Percentiles rank a stretch among this genome's conserved stretches.
Evolutionary conservation across 2,888 invertebrate genomes (phyloP).

Genomic region (Teleiodes luculella): DNA sequence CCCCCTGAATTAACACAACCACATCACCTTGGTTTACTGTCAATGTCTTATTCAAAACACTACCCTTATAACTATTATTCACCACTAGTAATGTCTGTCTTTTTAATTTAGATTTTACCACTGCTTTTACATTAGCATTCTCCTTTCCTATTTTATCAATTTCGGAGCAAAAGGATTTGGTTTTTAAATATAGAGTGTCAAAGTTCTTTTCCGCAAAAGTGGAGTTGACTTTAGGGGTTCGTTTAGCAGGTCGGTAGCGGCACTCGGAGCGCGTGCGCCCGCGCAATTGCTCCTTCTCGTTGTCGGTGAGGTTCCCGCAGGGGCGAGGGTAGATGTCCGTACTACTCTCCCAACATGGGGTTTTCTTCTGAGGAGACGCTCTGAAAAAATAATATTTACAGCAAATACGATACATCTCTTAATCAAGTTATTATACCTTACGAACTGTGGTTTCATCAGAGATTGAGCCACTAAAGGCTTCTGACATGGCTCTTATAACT

Average conservation of each 20-base stretch:
- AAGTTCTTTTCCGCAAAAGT: constrained; percentile 85
- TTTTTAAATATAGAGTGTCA: constrained; percentile 82
- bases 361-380: constrained; percentile 75
- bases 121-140: constrained; percentile 27
- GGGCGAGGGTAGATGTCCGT: constrained; percentile 90
- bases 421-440: too few relatives aligned
- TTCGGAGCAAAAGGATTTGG: constrained; percentile 63
- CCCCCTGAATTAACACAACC: constrained; percentile 81
- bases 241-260: constrained; percentile 70
- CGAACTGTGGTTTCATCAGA: too few relatives aligned
- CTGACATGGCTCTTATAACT: too few relatives aligned
- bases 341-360: constrained; percentile 89
- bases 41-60: constrained; percentile 79
- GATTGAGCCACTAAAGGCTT: too few relatives aligned
- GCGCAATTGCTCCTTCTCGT: constrained; percentile 82
- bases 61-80: constrained; percentile 80
- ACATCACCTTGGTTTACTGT: constrained; percentile 86
- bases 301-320: constrained; percentile 89
- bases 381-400: constrained; percentile 42
- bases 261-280: constrained; percentile 84
- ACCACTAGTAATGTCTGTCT: constrained; percentile 85
- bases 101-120: constrained; percentile 44
- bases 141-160: constrained; percentile 49
- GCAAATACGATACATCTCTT: too few relatives aligned
- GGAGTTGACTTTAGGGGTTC: constrained; percentile 43